A percentile compares a stretch with the other conserved stretches of the same genome.
Evolutionary conservation across 2,113 vertebrate species (phyloP).

Genomic region (Pseudorhombus dupliciocellatus): DNA sequence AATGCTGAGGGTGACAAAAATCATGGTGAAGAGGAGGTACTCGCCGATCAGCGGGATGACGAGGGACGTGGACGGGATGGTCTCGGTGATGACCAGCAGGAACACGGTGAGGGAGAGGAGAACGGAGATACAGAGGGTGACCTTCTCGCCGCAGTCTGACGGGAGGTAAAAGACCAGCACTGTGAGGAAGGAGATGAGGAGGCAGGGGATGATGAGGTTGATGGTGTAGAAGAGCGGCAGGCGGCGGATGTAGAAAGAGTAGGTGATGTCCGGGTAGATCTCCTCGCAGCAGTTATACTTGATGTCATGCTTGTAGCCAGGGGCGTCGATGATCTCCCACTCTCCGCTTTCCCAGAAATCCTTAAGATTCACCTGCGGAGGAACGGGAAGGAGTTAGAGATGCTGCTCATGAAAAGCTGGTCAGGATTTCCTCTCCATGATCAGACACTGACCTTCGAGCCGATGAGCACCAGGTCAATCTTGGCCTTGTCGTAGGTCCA

Average conservation of each 20-base stretch:
- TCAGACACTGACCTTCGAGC: constrained; percentile 86
- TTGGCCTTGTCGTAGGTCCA: constrained; percentile 98
- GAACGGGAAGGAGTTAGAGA: neutral
- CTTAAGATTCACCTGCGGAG: constrained; percentile 85
- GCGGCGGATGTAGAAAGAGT: constrained; percentile 95
- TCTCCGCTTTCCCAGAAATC: constrained; percentile 97
- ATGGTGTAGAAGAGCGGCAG: constrained; percentile 94
- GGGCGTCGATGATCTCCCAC: constrained; percentile 95
- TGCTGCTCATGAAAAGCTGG: neutral
- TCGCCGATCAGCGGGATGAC: constrained; percentile 94
- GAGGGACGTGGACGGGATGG: constrained; percentile 92
- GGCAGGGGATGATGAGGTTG: constrained; percentile 94
- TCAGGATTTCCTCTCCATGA: neutral
- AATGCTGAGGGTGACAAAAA: constrained; percentile 94
- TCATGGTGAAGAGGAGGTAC: constrained; percentile 98
- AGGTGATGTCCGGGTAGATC: constrained; percentile 96
- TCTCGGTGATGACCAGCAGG: constrained; percentile 95
- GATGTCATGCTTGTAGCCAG: constrained; percentile 96
- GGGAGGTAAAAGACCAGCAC: constrained; percentile 95
- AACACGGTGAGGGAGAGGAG: constrained; percentile 95
- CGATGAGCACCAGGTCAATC: constrained; percentile 92
- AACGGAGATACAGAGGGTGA: constrained; percentile 95
- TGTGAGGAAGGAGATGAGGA: constrained; percentile 94
- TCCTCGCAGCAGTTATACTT: constrained; percentile 98
- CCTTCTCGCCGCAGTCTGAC: constrained; percentile 94